Percentiles rank a stretch among this genome's conserved stretches.
Conservation (phyloP, 1,140 invertebrate genomes). For the Drosophila simulans region DNA sequence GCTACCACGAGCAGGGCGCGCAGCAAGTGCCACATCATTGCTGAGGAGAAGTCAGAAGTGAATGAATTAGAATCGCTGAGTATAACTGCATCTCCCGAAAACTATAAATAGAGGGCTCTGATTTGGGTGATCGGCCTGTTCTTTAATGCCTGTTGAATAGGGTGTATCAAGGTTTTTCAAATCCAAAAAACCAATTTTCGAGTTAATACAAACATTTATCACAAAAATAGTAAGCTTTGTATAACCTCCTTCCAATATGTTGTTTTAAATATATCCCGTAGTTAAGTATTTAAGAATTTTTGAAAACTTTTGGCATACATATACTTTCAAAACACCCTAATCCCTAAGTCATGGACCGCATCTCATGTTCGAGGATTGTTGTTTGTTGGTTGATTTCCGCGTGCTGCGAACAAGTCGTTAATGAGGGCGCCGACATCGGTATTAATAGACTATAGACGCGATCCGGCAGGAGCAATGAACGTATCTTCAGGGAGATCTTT, state of each 20-base stretch:
- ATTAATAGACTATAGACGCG: conserved; percentile 53
- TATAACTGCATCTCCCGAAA: conserved; percentile 14
- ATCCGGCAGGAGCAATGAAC: conserved; percentile 64
- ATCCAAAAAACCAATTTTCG: background rate
- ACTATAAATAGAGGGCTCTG: conserved; percentile 43
- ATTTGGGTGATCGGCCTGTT: conserved; percentile 20
- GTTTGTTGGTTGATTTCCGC: conserved; percentile 57
- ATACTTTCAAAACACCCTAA: conserved; percentile 12
- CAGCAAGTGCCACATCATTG: conserved; percentile 68
- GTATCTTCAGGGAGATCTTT: conserved; percentile 13
- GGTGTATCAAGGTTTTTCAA: conserved; percentile 11
- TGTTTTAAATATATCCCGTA: too few species aligned
- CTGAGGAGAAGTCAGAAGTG: conserved; percentile 34
- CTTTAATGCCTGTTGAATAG: conserved; percentile 15
- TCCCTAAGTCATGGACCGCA: conserved; percentile 25
- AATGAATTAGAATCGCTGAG: conserved; percentile 42
- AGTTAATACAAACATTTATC: too few species aligned
- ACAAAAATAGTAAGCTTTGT: too few species aligned
- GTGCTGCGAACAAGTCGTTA: conserved; percentile 63
- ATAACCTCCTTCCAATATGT: too few species aligned
- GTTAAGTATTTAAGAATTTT: too few species aligned
- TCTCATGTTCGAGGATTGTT: conserved; percentile 35
- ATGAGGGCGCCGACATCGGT: conserved; percentile 58
- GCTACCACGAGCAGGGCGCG: conserved; percentile 55
- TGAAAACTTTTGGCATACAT: too few species aligned